These are phyloP conservation scores for Halocynthia roretzi DNA, from an alignment of 23 tunicate genomes.

Conservation along the genomic window DNA sequence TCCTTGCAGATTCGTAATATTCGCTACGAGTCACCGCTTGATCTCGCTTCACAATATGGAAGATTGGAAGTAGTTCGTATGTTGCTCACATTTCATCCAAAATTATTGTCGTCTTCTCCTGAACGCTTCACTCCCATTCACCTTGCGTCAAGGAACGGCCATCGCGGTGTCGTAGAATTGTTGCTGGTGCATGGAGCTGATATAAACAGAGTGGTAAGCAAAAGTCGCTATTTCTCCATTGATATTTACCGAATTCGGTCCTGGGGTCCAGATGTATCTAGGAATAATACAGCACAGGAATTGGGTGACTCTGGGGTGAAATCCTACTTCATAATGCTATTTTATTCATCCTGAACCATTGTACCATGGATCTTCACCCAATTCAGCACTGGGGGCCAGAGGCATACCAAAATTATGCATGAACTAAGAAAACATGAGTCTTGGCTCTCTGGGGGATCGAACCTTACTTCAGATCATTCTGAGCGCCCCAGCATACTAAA, in stretches of 20 bases:
- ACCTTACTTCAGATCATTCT: no score
- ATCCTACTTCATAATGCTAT: neutral
- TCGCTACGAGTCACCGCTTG: constrained; percentile 68
- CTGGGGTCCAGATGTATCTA: neutral
- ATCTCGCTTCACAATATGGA: constrained; percentile 82
- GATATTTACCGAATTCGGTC: neutral
- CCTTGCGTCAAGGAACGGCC: constrained; percentile 80
- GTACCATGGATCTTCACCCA: no score
- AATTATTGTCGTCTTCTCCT: constrained; percentile 31
- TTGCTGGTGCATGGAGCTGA: constrained; percentile 82
- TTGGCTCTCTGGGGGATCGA: no score
- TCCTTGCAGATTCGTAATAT: constrained; percentile 53
- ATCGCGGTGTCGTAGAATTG: constrained; percentile 71
- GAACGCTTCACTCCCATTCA: constrained; percentile 73
- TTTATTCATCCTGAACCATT: neutral
- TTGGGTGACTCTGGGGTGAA: no score
- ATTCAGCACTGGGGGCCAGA: no score
- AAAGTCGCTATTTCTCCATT: neutral
- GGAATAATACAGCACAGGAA: no score
- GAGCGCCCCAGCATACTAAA: no score
- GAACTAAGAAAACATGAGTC: no score
- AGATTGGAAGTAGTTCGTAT: constrained; percentile 54
- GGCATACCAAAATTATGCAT: no score
- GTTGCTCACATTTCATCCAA: constrained; percentile 50
- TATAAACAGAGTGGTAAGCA: constrained; percentile 50